These are phyloP conservation scores for Latrodectus elegans DNA, from an alignment of 2,888 invertebrate genomes.

Conservation along the genomic window DNA sequence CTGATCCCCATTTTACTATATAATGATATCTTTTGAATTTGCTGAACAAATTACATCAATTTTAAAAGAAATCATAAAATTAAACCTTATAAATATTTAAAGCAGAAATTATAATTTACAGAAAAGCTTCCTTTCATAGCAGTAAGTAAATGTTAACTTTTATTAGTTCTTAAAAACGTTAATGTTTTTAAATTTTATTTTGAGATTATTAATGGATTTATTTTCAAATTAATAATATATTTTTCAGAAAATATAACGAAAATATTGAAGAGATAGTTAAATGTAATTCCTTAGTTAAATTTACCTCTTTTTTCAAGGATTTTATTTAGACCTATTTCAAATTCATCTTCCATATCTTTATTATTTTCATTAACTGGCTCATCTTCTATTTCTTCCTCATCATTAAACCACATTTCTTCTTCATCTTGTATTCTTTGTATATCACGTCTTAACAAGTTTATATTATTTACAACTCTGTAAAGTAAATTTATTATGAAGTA, in stretches of 20 bases:
- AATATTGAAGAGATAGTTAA: too few relatives aligned
- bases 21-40: neutral
- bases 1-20: neutral
- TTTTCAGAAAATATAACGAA: too few relatives aligned
- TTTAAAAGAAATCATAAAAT: too few relatives aligned
- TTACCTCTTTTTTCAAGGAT: slow-evolving; percentile 81
- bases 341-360: slow-evolving; percentile 79
- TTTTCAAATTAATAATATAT: too few relatives aligned
- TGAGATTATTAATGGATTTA: too few relatives aligned
- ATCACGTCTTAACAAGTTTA: slow-evolving; percentile 84
- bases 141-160: too few relatives aligned
- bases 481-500: neutral
- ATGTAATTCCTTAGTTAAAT: neutral
- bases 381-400: slow-evolving; percentile 90
- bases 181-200: too few relatives aligned
- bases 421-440: slow-evolving; percentile 95
- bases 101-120: neutral
- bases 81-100: neutral
- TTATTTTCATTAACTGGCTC: slow-evolving; percentile 75
- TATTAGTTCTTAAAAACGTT: too few relatives aligned
- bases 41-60: too few relatives aligned
- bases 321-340: slow-evolving; percentile 81
- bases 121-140: neutral
- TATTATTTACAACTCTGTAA: slow-evolving; percentile 51
- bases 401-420: slow-evolving; percentile 99